Percentiles rank a stretch among this genome's conserved stretches.
Evolutionary conservation across 2,113 vertebrate genomes (phyloP).

Genomic region (Thamnaconus septentrionalis): DNA sequence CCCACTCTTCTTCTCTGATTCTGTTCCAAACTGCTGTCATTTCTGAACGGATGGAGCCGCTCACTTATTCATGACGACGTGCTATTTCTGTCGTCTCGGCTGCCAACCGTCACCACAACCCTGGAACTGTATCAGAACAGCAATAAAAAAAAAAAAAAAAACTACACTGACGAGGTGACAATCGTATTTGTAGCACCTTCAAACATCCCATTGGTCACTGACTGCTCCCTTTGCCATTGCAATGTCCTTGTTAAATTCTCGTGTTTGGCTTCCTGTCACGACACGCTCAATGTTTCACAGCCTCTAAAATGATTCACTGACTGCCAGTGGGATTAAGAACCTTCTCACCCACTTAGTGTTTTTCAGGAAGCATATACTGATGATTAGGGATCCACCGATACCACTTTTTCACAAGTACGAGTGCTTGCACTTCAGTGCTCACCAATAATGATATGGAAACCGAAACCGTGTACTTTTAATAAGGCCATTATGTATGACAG

Average conservation of each 20-base stretch:
- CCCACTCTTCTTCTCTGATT: neutral
- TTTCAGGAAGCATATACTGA: no score
- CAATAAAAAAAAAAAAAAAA: constrained; percentile 32
- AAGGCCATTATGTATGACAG: no score
- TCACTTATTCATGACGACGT: constrained; percentile 17
- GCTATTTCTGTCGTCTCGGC: constrained; percentile 65
- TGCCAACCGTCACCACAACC: constrained; percentile 35
- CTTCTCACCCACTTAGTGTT: no score
- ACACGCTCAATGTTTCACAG: constrained; percentile 2
- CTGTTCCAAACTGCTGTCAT: constrained; percentile 34
- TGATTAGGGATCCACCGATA: neutral
- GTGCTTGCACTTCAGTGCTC: no score
- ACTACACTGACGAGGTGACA: constrained; percentile 19
- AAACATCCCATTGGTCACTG: constrained; percentile 1
- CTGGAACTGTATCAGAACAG: constrained; percentile 33
- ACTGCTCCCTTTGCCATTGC: constrained; percentile 28
- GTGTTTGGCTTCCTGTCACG: constrained; percentile 33
- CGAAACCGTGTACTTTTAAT: no score
- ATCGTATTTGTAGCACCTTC: constrained; percentile 36
- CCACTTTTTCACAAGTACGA: neutral
- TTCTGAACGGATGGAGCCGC: constrained; percentile 32
- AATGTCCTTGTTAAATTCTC: constrained; percentile 7
- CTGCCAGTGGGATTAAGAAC: constrained; percentile 7
- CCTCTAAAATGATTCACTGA: constrained; percentile 10
- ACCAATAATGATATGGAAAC: no score